Base-by-base conservation (phyloP, 2,888 invertebrate genomes). In the Doris montereyensis region DNA sequence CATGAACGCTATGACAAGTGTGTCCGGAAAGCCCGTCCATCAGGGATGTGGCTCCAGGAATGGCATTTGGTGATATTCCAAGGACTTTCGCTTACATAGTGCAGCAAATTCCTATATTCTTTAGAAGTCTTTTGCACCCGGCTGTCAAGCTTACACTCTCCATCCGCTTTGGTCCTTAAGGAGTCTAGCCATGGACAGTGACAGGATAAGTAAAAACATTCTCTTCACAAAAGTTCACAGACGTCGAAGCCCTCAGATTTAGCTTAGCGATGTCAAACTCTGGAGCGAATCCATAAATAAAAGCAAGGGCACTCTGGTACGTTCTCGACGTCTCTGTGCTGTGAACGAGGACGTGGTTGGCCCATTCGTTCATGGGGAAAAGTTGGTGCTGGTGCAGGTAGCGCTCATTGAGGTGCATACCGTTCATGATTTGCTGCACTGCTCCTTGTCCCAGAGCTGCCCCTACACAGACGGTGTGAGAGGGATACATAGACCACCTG, bases 281-380 rank as follows among this genome's bases (percentile, higher is more conserved):
- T 1, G 95, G 94, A 57, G 96, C 92, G 82, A 96, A 93, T 0
- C 95, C 94, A 88, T 94, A 95, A 1, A 96, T 90, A 84, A 96
- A 93, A 0, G 96, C 96, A 84, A 96, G 93, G 0, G 96, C 95
- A 85, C 97, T 97, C 92, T 97, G 97, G 88, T 96, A 96, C 24
- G 98, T 98, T 86, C 98, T 93, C 0, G 97, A 92, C 90, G 96
- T 97, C 62, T 95, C 94, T 0, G 97, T 97, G 85, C 96, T 96
- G 89, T 95, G 95, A 3, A 95, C 93, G 17, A 95, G 82, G 3
- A 92, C 83, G 34, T 90, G 87, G 91, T 82, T 92, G 85, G 85
- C 87, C 88, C 84, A 82, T 34, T 81, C 91, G 57, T 84, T 83
- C 28, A 85, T 79, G n/a, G 76, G 58, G 81, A 85, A 81, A 72